Base-by-base conservation (phyloP, 2,888 invertebrate genomes). In the Syrista parreyssii region DNA sequence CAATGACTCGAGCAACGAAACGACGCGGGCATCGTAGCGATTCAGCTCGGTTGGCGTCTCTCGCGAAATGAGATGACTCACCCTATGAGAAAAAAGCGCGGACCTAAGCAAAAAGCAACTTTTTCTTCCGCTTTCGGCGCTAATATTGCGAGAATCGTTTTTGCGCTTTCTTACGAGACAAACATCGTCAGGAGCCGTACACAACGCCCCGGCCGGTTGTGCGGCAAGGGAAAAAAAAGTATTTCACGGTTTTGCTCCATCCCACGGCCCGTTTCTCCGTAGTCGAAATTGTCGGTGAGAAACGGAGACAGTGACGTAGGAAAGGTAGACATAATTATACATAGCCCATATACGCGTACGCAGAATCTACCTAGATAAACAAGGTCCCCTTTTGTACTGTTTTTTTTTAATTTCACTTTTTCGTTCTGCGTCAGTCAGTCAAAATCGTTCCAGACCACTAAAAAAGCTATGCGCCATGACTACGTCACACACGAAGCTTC, bases 101-200 rank as follows among this genome's bases (percentile, higher is more conserved):
- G 79, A 79, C 84, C 79, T 86, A 79, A 34, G 84, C 87, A 89
- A 89, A 89, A 89, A 89, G 83, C 73, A 79, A 84, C 82, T 86
- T 88, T 88, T 89, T 89, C 89, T 88, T 89, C 87, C 86, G 86
- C 85, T 84, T 84, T 85, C 86, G 83, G 88, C 84, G 86, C 87
- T 85, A 88, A 86, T 86, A 89, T 89, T 86, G 89, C 88, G 86
- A 89, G 87, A 84, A 83, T 80, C 80, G 86, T 89, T 89, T 89
- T 89, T 89, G 87, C 83, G 74, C 78, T 82, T 89, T 89, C 87
- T 89, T 89, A 85, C 86, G 74, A 36, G 74, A 74, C 74, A 74
- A 74, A 74, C 71, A 71, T 77, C 79, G 77, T 77, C 75, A 81
- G 79, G 79, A 69, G 78, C 40, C 78, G 80, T 74, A 74, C 71